A percentile compares a stretch with the other conserved stretches of the same genome.
phyloP scores from a whole-genome alignment of 2,888 invertebrate species.

The Bellardia bayeri region DNA sequence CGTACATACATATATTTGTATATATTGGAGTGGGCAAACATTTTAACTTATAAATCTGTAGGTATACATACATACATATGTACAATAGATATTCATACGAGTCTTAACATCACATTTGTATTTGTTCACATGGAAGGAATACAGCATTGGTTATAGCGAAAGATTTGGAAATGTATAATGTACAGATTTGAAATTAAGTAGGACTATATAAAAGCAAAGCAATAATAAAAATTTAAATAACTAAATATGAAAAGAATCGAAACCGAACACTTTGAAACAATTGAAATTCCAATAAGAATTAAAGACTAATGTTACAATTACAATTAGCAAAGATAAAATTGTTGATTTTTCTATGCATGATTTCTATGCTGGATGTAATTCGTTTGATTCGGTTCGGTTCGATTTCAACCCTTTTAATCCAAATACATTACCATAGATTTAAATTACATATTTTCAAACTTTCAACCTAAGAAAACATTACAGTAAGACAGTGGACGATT shows the following conservation, averaged over 20 bases:
- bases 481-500: conserved; percentile 1
- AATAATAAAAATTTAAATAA: conserved; percentile 11
- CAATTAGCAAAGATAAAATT: conserved; percentile 12
- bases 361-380: not conserved
- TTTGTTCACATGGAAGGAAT: conserved; percentile 12
- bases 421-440: conserved; percentile 64
- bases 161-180: conserved; percentile 10
- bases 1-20: not conserved
- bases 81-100: no score
- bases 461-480: conserved; percentile 36
- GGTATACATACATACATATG: no score
- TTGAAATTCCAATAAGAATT: not conserved
- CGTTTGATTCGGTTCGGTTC: conserved; percentile 14
- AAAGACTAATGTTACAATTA: conserved; percentile 7
- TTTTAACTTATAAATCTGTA: not conserved
- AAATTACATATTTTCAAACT: not conserved
- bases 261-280: conserved; percentile 36
- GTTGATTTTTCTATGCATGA: not conserved
- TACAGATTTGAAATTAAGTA: conserved; percentile 10
- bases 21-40: not conserved
- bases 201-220: conserved; percentile 24
- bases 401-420: conserved; percentile 39
- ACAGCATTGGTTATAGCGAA: conserved; percentile 33
- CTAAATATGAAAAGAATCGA: conserved; percentile 27
- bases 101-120: not conserved